Base-by-base conservation (phyloP, 2,888 invertebrate genomes). In the Drosophila aldrichi region DNA sequence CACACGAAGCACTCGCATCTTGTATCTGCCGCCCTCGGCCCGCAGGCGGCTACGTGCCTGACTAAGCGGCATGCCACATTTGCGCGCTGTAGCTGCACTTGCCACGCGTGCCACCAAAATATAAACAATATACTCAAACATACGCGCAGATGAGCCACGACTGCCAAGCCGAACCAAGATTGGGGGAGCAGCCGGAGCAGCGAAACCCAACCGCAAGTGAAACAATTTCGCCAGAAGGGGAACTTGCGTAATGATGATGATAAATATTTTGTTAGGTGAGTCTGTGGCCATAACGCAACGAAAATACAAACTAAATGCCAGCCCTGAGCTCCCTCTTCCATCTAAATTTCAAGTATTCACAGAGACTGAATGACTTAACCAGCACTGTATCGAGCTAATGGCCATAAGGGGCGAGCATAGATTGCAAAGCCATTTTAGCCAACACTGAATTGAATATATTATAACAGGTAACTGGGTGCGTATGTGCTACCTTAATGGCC, bases 71-170 rank as follows among this genome's bases (percentile, higher is more conserved):
- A 74, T 78, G 81, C 89, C 76, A 76, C 88, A 81, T 75, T 81
- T 82, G 70, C 72, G 56, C 69, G 77, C 71, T 74, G 66, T 32
- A 52, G 72, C 80, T 82, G 70, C 83, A 82, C 83, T 85, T 84
- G 76, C 87, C 73, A 82, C 81, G 81, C 83, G 79, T 77, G 74
- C 80, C 69, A 76, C 62, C 58, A 81, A 88, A 84, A 88, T 82
- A 86, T 81, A 83, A 75, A 86, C 86, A 82, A 68, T 67, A 67
- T 67, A 56, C 41, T 44, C 43, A 48, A 70, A 66, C 56, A 58
- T 43, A 51, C 56, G 49, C 57, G 29, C 74, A 56, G 67, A 79
- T 73, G 73, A 63, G 58, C 59, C 34, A 34, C 52, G 63, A 44
- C 52, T 58, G 38, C 36, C 38, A 20, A 16, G 43, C 34, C 51